Conservation (phyloP, 1,140 invertebrate genomes). For the Drosophila bocqueti region DNA sequence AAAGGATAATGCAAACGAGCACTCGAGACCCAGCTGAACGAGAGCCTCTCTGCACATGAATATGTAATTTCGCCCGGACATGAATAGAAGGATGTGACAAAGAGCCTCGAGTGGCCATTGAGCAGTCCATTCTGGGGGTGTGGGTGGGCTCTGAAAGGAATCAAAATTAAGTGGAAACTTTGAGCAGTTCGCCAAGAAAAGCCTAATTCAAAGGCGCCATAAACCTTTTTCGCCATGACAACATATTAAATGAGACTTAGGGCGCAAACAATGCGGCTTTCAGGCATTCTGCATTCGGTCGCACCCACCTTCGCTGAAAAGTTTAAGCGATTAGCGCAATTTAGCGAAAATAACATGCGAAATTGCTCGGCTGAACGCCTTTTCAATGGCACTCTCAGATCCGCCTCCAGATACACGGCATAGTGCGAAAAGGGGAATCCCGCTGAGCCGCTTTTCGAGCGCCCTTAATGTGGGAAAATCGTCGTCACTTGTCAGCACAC, state of each 20-base stretch:
- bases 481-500: slow-evolving; percentile 70
- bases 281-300: slow-evolving; percentile 9
- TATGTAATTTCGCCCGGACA: slow-evolving; percentile 47
- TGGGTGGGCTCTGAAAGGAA: slow-evolving; percentile 27
- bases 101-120: slow-evolving; percentile 50
- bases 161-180: slow-evolving; percentile 54
- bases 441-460: slow-evolving; percentile 50
- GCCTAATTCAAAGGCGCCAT: slow-evolving; percentile 52
- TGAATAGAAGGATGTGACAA: slow-evolving; percentile 44
- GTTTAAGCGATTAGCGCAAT: slow-evolving; percentile 82
- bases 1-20: slow-evolving; percentile 59
- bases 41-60: slow-evolving; percentile 53
- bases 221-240: slow-evolving; percentile 65
- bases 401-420: slow-evolving; percentile 39
- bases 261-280: slow-evolving; percentile 55
- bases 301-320: slow-evolving; percentile 51
- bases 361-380: slow-evolving; percentile 74
- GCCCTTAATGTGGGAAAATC: slow-evolving; percentile 73
- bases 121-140: not conserved
- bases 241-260: slow-evolving; percentile 57
- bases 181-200: slow-evolving; percentile 27
- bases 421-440: slow-evolving; percentile 41
- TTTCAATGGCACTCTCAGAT: slow-evolving; percentile 69
- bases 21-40: slow-evolving; percentile 48
- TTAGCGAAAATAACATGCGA: slow-evolving; percentile 81